Evolutionary conservation across 2,888 invertebrate species (phyloP).

Genomic region (Pristionchus fissidentatus): DNA sequence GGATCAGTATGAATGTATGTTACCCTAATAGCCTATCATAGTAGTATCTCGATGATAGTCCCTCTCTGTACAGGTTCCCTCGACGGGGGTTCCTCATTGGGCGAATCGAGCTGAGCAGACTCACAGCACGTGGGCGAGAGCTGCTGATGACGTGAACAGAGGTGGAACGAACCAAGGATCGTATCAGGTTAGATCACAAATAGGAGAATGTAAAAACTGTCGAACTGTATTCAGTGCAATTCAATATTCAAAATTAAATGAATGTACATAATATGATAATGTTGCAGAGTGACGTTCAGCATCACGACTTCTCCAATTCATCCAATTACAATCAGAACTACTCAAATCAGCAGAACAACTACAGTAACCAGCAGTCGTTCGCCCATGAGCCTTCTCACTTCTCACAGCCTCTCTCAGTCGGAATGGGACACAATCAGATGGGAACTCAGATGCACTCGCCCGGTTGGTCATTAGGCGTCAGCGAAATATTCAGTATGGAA

Average conservation of each 20-base stretch:
- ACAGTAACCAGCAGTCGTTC: not conserved
- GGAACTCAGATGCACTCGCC: constrained; percentile 26
- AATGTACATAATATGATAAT: too few species aligned
- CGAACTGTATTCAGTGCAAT: too few species aligned
- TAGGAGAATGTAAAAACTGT: too few species aligned
- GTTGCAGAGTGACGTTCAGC: not conserved
- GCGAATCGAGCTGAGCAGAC: constrained; percentile 62
- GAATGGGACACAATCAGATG: not conserved
- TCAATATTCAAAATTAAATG: too few species aligned
- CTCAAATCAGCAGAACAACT: not conserved
- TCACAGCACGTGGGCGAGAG: constrained; percentile 69
- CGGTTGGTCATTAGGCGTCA: not conserved
- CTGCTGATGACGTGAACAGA: constrained; percentile 61
- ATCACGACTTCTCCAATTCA: constrained; percentile 9
- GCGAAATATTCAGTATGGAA: too few species aligned
- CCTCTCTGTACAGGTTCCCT: constrained; percentile 56
- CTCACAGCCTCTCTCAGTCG: constrained; percentile 27
- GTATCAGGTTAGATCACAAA: not conserved
- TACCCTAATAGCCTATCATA: not conserved
- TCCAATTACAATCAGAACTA: not conserved
- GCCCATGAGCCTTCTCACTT: not conserved
- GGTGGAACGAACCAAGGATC: not conserved
- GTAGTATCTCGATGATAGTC: not conserved
- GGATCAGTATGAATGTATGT: not conserved
- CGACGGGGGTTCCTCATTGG: constrained; percentile 68